Base-by-base conservation (phyloP, 2,797 vertebrate genomes). In the Thaleichthys pacificus region DNA sequence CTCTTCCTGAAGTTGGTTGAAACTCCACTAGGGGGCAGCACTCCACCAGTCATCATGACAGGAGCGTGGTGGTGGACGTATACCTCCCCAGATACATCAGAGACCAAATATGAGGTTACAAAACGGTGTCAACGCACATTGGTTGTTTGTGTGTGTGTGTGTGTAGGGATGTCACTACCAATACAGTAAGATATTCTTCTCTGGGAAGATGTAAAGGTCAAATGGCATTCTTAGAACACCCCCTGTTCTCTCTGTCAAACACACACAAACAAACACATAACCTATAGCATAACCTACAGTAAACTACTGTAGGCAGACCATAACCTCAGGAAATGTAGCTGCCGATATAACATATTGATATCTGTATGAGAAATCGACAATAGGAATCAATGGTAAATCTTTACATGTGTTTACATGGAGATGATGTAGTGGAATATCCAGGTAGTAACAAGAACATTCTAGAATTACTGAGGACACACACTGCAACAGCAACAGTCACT, bases 191-290 rank as follows among this genome's bases (percentile, higher is more conserved):
- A 57, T 6, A 49, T 68, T 56, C 12, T 57, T 49, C 28, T 68
- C 28, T 68, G 66, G 56, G 66, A 19, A 68, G 28, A 57, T 6
- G 66, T 68, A 68, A 68, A 68, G 51, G 66, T 56, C 66, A 57
- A 68, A 9, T 68, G 28, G 21, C 15, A 68, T 21, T 68, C 51
- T 30, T 12, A 32, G 51, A 68, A 57, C 15, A 56, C 66, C 66
- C 49, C 24, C 28, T 32, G 12, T 11, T 51, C 63, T 3, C 63
- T 12, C 35, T 12, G 35, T 22, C 63, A 42, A 15, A 35, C 61
- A 63, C 61, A 19, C 38, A 42, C 38, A 47, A 15, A 17, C 30
- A 35, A 15, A 19, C 32, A 38, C 35, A 9, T 65, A 21, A 12
- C n/a, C 35, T 42, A 32, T 15, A 63, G 17, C 61, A 63, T 32